A percentile compares a stretch with the other conserved stretches of the same genome.
These are phyloP conservation scores for Chaetops frenatus DNA, from an alignment of 2,113 vertebrate genomes.

Conservation along the genomic window DNA sequence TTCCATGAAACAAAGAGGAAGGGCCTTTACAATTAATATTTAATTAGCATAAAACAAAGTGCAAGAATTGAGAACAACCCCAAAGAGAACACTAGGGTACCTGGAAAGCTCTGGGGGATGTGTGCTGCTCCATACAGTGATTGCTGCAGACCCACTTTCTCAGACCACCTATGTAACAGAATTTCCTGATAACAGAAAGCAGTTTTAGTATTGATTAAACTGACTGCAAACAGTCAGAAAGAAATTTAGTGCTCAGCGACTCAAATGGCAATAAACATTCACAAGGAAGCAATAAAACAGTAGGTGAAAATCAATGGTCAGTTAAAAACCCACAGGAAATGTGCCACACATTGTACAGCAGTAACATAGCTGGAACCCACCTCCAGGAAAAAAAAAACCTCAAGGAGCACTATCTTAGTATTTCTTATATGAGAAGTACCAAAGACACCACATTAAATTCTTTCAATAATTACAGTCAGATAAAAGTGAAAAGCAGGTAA, in stretches of 20 bases:
- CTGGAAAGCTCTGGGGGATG: not conserved
- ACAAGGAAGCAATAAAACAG: not conserved
- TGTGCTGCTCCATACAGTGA: not conserved
- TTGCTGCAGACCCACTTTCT: not conserved
- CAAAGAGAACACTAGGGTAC: not conserved
- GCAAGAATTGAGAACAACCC: not conserved
- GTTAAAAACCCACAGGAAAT: not conserved
- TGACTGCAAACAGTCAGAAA: not conserved
- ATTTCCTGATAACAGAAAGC: not conserved
- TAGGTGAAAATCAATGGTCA: not conserved
- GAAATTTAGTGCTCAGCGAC: not conserved
- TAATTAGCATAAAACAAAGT: not conserved
- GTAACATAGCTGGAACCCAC: not conserved
- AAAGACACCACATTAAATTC: not conserved
- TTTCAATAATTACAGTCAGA: not conserved
- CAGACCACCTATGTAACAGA: not conserved
- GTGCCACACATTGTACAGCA: rapidly evolving
- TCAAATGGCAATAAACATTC: not conserved
- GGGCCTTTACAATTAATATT: not conserved
- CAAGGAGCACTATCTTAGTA: not conserved
- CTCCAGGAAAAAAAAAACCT: not conserved
- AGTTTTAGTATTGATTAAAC: not conserved
- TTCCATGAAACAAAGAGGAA: not conserved
- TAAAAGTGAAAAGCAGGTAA: not conserved
- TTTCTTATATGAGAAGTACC: not conserved